phyloP scores from a whole-genome alignment of 2,113 vertebrate species.

The Erpornis zantholeuca region DNA sequence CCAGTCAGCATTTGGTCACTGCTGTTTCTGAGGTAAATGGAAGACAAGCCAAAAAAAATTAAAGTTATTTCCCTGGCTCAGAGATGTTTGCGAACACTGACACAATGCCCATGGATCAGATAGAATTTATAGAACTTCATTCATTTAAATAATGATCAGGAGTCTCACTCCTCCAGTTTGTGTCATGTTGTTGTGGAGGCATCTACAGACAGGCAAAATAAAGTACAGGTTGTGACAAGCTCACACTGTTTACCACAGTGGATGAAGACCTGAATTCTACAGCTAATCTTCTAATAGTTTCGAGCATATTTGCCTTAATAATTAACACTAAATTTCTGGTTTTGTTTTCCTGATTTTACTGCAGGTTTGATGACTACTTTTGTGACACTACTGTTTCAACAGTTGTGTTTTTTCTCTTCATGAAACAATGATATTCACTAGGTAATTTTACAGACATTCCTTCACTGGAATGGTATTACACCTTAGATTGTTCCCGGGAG shows the following conservation, averaged over 20 bases:
- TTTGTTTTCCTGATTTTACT: not conserved
- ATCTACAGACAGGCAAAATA: not conserved
- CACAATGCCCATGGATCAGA: not conserved
- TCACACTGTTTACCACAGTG: not conserved
- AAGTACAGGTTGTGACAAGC: not conserved
- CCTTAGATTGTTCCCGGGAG: not conserved
- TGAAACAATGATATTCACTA: not conserved
- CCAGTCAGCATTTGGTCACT: not conserved
- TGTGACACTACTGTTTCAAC: not conserved
- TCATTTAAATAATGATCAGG: not conserved
- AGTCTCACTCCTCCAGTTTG: not conserved
- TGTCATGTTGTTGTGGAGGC: not conserved
- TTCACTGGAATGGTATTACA: not conserved
- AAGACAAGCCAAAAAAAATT: not conserved
- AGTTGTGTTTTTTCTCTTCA: not conserved
- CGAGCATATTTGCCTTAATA: not conserved
- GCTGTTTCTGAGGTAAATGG: not conserved
- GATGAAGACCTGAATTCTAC: not conserved
- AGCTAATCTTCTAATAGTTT: not conserved
- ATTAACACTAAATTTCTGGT: not conserved
- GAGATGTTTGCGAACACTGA: not conserved
- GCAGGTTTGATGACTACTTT: not conserved
- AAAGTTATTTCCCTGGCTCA: not conserved
- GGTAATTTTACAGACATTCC: not conserved
- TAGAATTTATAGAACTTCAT: not conserved